Conservation (phyloP, 2,888 invertebrate genomes). For the Teinopalpus imperialis region DNA sequence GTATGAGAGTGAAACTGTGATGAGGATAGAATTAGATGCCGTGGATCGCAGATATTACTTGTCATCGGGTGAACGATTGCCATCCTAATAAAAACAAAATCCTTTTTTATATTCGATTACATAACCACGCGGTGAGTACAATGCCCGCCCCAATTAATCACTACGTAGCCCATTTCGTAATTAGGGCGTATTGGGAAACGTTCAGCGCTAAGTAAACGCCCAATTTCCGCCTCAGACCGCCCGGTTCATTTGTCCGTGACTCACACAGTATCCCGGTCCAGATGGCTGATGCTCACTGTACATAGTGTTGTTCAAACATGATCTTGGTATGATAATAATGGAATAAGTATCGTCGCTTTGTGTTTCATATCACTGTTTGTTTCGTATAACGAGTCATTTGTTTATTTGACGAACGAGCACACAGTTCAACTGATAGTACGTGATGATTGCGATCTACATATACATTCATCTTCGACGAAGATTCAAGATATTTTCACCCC, state of each 20-base stretch:
- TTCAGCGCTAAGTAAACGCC: not conserved
- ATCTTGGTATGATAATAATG: not conserved
- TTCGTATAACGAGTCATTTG: not conserved
- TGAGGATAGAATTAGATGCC: too few relatives aligned
- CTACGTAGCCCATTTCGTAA: constrained; percentile 2
- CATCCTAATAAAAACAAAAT: too few relatives aligned
- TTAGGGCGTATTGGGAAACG: not conserved
- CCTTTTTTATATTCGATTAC: too few relatives aligned
- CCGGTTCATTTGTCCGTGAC: not conserved
- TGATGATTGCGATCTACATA: not conserved
- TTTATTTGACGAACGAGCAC: not conserved
- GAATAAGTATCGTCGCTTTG: constrained; percentile 1
- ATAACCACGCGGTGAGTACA: not conserved
- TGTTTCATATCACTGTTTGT: constrained; percentile 1
- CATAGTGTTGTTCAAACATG: constrained; percentile 3
- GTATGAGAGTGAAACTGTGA: too few relatives aligned
- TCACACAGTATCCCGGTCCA: not conserved
- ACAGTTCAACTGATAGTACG: too few relatives aligned
- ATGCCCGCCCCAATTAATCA: constrained; percentile 1
- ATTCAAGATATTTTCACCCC: too few relatives aligned
- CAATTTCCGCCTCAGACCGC: not conserved
- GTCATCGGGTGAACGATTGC: too few relatives aligned
- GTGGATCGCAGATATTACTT: too few relatives aligned
- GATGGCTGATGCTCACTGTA: constrained; percentile 1
- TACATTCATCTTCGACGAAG: too few relatives aligned